phyloP scores from a whole-genome alignment of 1,140 invertebrate genomes.

The Schmidtea mediterranea region DNA sequence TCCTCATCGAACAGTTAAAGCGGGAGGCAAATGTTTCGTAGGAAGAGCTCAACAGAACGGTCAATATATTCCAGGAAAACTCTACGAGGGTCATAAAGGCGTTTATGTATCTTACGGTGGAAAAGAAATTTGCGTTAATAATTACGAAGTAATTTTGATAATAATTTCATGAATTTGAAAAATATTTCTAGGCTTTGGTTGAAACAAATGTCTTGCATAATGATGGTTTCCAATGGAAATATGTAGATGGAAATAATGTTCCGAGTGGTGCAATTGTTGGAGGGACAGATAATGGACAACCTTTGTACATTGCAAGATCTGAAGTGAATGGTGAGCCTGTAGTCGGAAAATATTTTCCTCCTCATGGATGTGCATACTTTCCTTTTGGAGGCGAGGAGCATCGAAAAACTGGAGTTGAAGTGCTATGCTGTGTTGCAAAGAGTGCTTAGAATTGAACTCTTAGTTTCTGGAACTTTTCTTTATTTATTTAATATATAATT shows the following conservation, averaged over 20 bases:
- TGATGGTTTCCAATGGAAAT: not conserved
- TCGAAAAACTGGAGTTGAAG: not conserved
- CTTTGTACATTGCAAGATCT: not conserved
- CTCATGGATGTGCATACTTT: conserved; percentile 1
- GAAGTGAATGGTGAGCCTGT: not conserved
- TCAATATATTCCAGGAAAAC: not conserved
- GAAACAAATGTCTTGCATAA: no score
- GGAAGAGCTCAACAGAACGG: not conserved
- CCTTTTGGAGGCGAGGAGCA: not conserved
- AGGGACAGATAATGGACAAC: not conserved
- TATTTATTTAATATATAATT: no score
- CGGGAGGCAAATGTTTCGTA: not conserved
- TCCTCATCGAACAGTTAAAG: not conserved
- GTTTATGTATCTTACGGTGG: not conserved
- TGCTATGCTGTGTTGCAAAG: not conserved
- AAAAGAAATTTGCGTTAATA: not conserved
- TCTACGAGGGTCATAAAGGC: not conserved
- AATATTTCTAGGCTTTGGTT: no score
- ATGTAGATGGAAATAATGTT: not conserved
- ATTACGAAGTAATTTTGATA: not conserved
- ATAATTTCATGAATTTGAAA: no score
- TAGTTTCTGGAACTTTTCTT: no score
- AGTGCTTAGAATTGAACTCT: no score
- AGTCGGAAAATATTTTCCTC: not conserved
- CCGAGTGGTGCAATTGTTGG: not conserved